These are phyloP conservation scores for Microtus richardsoni DNA, from an alignment of 2,113 vertebrate genomes.

Conservation along the genomic window DNA sequence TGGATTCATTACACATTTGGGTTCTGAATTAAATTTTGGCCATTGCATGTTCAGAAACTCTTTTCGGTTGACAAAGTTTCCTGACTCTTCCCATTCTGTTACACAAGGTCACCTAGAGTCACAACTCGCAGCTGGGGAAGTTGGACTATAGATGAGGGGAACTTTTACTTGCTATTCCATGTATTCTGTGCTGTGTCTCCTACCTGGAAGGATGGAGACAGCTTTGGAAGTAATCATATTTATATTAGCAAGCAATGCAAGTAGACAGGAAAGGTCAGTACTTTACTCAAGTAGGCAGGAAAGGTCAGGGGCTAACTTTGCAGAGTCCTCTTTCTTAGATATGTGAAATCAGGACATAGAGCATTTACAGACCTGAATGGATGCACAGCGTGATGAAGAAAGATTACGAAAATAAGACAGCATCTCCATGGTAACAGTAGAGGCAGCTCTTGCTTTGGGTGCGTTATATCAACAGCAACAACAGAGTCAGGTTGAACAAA, in stretches of 20 bases:
- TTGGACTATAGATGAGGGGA: neutral
- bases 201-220: neutral
- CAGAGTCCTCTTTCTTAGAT: neutral
- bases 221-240: neutral
- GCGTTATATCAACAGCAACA: conserved; percentile 43
- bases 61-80: neutral
- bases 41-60: neutral
- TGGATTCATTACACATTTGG: neutral
- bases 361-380: conserved; percentile 13
- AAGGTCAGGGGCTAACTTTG: conserved; percentile 4
- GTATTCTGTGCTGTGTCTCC: neutral
- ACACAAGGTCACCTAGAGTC: neutral
- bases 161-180: neutral
- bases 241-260: neutral
- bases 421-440: conserved; percentile 77
- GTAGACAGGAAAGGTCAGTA: neutral
- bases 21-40: neutral
- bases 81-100: neutral
- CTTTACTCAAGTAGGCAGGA: neutral
- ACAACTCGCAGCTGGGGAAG: neutral
- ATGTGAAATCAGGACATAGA: neutral
- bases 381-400: conserved; percentile 32
- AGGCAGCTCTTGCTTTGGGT: conserved; percentile 61
- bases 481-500: conserved; percentile 24
- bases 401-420: neutral